Base-by-base conservation (phyloP, 2,888 invertebrate species). In the Cloeon dipterum region DNA sequence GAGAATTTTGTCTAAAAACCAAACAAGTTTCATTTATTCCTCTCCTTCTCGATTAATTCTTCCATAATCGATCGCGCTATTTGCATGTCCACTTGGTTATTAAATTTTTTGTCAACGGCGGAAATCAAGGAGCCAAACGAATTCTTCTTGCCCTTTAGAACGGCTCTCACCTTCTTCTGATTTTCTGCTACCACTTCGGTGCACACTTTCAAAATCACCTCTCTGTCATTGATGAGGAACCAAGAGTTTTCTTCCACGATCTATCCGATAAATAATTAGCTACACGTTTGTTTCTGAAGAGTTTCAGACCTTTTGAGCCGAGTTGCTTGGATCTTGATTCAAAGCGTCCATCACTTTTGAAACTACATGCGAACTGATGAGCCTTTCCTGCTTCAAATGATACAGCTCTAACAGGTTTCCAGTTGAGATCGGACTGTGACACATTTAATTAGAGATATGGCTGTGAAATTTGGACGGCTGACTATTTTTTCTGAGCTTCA, bases 171-270 rank as follows among this genome's bases (percentile, higher is more conserved):
- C 37, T 72, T 51, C 50, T 74, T 70, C 10, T 68, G 61, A 55
- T 79, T 75, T 41, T 68, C 63, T 11, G 65, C 51, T 20, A 83
- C 53, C 1, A 74, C 62, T 45, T 63, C 55, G 36, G 53, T 46
- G 51, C 83, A 83, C 29, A 70, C 52, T 43, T 61, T 55, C 36
- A 55, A 58, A 41, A 86, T 65, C 50, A 65, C 59, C 5, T 54
- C 49, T 42, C 62, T 54, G 49, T 78, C 68, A 29, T 57, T 65
- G 41, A 79, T 70, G 52, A 75, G 62, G 7, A 52, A 53, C 68
- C 74, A 74, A 41, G 70, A 63, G 45, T 70, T 69, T 32, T 66
- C 58, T 44, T 64, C 50, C 1, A 79, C 62, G 40, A 85, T 63
- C 59, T 54, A 44, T 39, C 39, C 59, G n/a, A n/a, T n/a, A n/a